Base-by-base conservation (phyloP, 53 echinoderm and acorn worm species). In the Zoroaster sp. region DNA sequence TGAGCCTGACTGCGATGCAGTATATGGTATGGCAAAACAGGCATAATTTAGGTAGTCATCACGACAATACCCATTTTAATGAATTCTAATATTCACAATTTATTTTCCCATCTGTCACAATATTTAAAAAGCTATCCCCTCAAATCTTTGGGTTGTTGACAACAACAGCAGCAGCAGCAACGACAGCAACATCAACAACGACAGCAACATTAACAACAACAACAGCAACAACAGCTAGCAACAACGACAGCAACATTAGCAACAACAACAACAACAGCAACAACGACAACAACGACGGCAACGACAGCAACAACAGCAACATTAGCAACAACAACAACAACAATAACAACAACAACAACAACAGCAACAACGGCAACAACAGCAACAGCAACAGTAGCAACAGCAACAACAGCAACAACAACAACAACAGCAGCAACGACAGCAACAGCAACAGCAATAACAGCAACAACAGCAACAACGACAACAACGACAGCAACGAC, bases 121-220 rank as follows among this genome's bases (percentile, higher is more conserved):
- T n/a, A n/a, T n/a, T n/a, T n/a, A n/a, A n/a, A n/a, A n/a, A n/a
- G n/a, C n/a, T n/a, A n/a, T n/a, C n/a, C n/a, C n/a, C n/a, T n/a
- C n/a, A n/a, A n/a, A n/a, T n/a, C n/a, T n/a, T n/a, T n/a, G n/a
- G n/a, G n/a, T n/a, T n/a, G n/a, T n/a, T n/a, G n/a, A 78, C 79
- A 78, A 54, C 55, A 78, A 52, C 79, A 78, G 54, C 79, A 78
- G 1, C 79, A 78, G 54, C 79, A 78, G 1, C 79, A 78, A 1
- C 79, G 53, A 52, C 63, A 78, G n/a, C 79, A 78, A 78, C 79
- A 78, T 0, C 79, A 78, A 78, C 79, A 78, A 1, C 79, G 53
- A 78, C 79, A 78, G 65, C 36, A 67, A 1, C 25, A 67, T 7
- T 12, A 44, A 44, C 45, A 44, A 44, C 45, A 44, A 0, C 45